These are phyloP conservation scores for Ptilorrhoa leucosticta DNA, from an alignment of 2,113 vertebrate species.

Conservation along the genomic window DNA sequence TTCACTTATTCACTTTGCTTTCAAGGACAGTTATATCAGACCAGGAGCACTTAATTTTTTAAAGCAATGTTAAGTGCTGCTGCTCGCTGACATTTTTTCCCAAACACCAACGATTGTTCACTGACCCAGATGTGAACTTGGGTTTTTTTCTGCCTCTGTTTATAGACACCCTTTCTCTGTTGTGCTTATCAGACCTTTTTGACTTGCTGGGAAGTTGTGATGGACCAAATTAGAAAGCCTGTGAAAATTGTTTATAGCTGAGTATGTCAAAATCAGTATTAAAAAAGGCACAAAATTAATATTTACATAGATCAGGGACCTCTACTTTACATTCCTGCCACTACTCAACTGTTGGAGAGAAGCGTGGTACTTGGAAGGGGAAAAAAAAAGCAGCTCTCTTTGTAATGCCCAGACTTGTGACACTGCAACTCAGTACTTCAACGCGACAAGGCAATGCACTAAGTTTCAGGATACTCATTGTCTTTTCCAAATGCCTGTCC, in stretches of 20 bases:
- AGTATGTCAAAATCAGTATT: neutral
- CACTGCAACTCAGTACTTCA: neutral
- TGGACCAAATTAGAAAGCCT: constrained; percentile 16
- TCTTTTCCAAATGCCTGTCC: neutral
- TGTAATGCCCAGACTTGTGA: neutral
- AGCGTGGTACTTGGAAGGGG: neutral
- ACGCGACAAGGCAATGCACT: neutral
- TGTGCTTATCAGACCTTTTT: constrained; percentile 32
- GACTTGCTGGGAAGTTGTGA: constrained; percentile 20
- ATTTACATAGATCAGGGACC: neutral
- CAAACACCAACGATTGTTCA: constrained; percentile 42
- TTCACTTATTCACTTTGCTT: neutral
- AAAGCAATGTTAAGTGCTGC: constrained; percentile 8
- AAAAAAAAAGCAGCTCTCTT: neutral
- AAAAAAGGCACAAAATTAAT: neutral
- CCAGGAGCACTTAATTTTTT: neutral
- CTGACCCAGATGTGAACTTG: constrained; percentile 65
- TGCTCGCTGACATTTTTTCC: constrained; percentile 41
- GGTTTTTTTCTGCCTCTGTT: neutral
- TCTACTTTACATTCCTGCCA: neutral
- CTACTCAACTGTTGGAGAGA: neutral
- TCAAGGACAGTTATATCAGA: neutral
- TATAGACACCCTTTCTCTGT: constrained; percentile 32
- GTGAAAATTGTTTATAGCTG: neutral
- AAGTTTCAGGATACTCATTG: neutral